Conservation (phyloP, 2,797 vertebrate genomes). For the Cichlasoma orientale region DNA sequence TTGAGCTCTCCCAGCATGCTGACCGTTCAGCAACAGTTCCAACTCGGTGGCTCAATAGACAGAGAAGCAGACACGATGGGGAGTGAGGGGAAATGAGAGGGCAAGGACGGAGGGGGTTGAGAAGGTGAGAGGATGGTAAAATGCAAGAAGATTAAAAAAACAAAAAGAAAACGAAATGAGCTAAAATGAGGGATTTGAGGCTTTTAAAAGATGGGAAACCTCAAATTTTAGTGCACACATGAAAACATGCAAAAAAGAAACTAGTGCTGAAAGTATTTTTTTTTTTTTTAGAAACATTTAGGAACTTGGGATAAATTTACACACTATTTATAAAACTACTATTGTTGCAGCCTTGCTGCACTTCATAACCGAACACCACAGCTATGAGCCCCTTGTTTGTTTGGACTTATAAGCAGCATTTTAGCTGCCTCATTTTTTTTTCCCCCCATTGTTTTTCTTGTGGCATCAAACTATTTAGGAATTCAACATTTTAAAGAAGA, state of each 20-base stretch:
- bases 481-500: not conserved
- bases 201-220: not conserved
- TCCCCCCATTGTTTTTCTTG: not conserved
- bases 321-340: not conserved
- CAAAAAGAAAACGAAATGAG: not conserved
- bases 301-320: not conserved
- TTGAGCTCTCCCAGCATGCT: constrained; percentile 33
- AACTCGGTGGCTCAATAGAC: constrained; percentile 37
- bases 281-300: not conserved
- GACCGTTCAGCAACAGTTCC: constrained; percentile 44
- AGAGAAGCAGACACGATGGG: not conserved
- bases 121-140: not conserved
- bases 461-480: not conserved
- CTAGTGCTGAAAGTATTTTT: not conserved
- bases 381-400: not conserved
- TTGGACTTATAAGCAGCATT: not conserved
- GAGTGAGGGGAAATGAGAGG: constrained; percentile 29
- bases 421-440: not conserved
- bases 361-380: not conserved
- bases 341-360: not conserved
- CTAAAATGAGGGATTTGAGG: not conserved
- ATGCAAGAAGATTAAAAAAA: not conserved
- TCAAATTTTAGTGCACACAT: not conserved
- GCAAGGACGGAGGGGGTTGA: not conserved
- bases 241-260: not conserved